Evolutionary conservation across 2,797 vertebrate species (phyloP).

Genomic region (Zenarchopterus dispar): DNA sequence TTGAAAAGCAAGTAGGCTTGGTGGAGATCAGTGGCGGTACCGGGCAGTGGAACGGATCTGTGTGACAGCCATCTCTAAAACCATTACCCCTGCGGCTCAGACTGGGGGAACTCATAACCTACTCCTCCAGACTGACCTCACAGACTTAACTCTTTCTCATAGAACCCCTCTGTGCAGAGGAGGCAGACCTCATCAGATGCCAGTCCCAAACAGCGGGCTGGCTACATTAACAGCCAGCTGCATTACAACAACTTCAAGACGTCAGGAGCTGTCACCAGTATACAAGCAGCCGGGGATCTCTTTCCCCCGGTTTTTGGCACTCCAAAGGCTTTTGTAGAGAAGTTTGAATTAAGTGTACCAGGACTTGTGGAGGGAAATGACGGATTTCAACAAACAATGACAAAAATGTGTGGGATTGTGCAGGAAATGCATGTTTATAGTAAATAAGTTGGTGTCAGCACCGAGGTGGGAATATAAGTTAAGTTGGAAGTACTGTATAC

Average conservation of each 20-base stretch:
- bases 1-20: constrained; percentile 70
- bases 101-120: constrained; percentile 76
- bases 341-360: constrained; percentile 61
- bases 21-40: constrained; percentile 74
- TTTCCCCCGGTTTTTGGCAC: constrained; percentile 58
- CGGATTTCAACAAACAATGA: constrained; percentile 40
- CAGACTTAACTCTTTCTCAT: constrained; percentile 73
- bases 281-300: constrained; percentile 62
- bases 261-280: constrained; percentile 66
- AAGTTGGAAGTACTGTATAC: too few species aligned
- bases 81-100: constrained; percentile 80
- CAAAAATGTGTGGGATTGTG: constrained; percentile 34
- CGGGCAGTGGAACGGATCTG: constrained; percentile 86
- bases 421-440: constrained; percentile 32
- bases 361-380: constrained; percentile 45
- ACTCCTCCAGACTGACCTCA: constrained; percentile 74
- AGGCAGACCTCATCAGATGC: constrained; percentile 67
- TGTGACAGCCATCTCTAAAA: constrained; percentile 87
- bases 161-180: constrained; percentile 71
- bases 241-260: constrained; percentile 56
- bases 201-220: constrained; percentile 61
- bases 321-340: constrained; percentile 64
- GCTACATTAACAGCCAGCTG: constrained; percentile 63
- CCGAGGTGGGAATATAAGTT: constrained; percentile 38
- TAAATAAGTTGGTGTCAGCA: constrained; percentile 38